Base-by-base conservation (phyloP, 2,888 invertebrate species). In the Metopia argyrocephala region DNA sequence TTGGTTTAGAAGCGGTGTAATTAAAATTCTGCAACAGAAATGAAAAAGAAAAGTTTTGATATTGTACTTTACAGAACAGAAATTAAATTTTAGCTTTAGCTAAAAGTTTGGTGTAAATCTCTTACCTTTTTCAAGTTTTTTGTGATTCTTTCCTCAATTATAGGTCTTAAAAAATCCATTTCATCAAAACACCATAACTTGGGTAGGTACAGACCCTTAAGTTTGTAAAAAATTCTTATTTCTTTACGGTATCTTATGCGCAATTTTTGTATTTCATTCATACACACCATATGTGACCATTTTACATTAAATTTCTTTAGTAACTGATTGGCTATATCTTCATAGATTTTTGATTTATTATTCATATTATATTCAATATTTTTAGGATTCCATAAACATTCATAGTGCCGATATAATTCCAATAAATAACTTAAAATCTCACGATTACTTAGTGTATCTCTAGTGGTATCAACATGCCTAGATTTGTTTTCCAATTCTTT, bases 131-230 rank as follows among this genome's bases (percentile, higher is more conserved):
- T 85, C 7, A 86, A 84, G 70, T 86, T 85, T 4, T 85, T 85
- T 15, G 83, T 85, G 48, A 88, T 85, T 66, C 88, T 87, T 3
- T 87, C 86, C 25, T 87, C 87, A 9, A 87, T 75, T 28, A 85
- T 84, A 7, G 86, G 85, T 3, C 86, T 85, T 21, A 88, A 79
- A 68, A 88, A 88, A 27, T 89, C 88, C 80, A 88, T 84, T 65
- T 88, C 85, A 69, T 89, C 88, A 62, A 87, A 88, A 68, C 89
- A 88, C 88, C 88, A 88, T 6, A 88, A 83, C 46, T 87, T 88
- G 3, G 88, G 87, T 73, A 87, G 66, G 65, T 89, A 87, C 21
- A 87, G 76, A 2, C 89, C 88, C 68, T 88, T 88, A 46, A 85
- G 85, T 54, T 86, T 87, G 74, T 87, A 85, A 6, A 87, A 85